These are phyloP conservation scores for Corythornis leucogaster DNA, from an alignment of 2,797 vertebrate species.

Conservation along the genomic window DNA sequence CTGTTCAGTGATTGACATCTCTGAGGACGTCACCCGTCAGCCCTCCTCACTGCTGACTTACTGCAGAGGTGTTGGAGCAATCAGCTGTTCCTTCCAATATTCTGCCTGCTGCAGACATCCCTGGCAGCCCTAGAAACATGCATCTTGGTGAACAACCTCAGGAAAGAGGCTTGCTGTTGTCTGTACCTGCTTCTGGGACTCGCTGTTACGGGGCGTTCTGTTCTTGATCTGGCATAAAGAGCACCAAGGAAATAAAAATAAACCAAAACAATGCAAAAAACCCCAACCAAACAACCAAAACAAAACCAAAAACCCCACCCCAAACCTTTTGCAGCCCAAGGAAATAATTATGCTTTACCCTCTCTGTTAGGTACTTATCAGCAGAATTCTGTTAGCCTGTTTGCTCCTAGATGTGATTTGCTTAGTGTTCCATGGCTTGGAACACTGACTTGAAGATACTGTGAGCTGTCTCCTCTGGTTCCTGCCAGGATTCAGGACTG, in stretches of 20 bases:
- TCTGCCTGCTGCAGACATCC: slow-evolving; percentile 22
- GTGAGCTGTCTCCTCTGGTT: background rate
- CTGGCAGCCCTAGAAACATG: background rate
- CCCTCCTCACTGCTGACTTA: background rate
- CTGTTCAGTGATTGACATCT: background rate
- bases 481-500: background rate
- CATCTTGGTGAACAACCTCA: background rate
- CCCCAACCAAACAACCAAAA: rapidly evolving
- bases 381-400: background rate
- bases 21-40: background rate
- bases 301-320: background rate
- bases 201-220: slow-evolving; percentile 6
- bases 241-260: slow-evolving; percentile 54
- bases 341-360: background rate
- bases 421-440: background rate
- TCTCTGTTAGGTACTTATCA: background rate
- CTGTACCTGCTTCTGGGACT: slow-evolving; percentile 37
- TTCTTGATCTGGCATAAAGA: slow-evolving; percentile 28
- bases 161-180: slow-evolving; percentile 3
- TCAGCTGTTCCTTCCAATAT: background rate
- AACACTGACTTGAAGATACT: background rate
- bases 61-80: slow-evolving; percentile 11
- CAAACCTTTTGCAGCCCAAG: background rate
- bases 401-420: background rate
- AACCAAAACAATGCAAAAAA: background rate